Percentiles rank a stretch among this genome's conserved stretches.
phyloP scores from a whole-genome alignment of 2,113 vertebrate species.

The Saguinus imperator region DNA sequence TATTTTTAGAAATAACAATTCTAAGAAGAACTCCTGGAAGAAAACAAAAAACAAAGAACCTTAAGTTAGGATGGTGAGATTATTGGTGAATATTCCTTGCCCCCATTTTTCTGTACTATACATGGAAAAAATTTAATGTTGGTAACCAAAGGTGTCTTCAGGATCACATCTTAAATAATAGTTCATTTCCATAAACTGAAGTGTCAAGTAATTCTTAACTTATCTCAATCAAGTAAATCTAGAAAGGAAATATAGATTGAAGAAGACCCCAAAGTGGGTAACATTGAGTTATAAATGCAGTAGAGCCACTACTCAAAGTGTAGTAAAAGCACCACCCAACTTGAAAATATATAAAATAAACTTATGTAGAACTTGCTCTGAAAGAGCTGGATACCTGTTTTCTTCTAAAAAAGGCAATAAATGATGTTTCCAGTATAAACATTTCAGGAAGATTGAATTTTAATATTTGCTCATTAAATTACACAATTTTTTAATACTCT shows the following conservation, averaged over 20 bases:
- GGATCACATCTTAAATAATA: not conserved
- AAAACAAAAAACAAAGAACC: not conserved
- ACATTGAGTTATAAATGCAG: not conserved
- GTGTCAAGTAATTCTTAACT: not conserved
- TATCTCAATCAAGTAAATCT: conserved; percentile 14
- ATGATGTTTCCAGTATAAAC: not conserved
- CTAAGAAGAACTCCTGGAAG: conserved; percentile 32
- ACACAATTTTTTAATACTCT: not conserved
- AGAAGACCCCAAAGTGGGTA: not conserved
- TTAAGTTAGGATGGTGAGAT: not conserved
- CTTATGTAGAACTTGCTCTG: not conserved
- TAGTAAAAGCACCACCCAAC: not conserved
- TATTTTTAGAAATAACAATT: conserved; percentile 8
- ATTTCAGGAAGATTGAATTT: conserved; percentile 38
- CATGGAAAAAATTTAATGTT: not conserved
- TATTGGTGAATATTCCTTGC: not conserved
- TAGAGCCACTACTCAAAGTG: not conserved
- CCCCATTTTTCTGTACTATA: not conserved
- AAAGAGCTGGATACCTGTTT: not conserved
- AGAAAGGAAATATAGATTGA: not conserved
- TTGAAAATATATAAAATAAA: conserved; percentile 10
- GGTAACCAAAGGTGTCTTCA: not conserved
- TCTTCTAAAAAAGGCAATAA: not conserved
- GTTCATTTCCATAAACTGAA: not conserved
- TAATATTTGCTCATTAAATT: conserved; percentile 14